Evolutionary conservation across 2,888 invertebrate species (phyloP).

Genomic region (Dorcus parallelipipedus): DNA sequence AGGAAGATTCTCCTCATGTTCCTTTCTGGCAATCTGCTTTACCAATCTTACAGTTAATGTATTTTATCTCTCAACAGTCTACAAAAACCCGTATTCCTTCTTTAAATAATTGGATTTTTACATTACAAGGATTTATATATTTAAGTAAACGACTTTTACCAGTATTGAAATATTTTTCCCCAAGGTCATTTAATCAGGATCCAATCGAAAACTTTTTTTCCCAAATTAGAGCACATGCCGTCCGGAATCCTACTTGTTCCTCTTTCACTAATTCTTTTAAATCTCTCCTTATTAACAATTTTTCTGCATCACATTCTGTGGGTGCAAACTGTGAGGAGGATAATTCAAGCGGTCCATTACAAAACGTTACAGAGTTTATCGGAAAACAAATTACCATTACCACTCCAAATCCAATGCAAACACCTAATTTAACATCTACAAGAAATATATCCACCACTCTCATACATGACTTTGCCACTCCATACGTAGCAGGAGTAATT

Average conservation of each 20-base stretch:
- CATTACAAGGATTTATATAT: slow-evolving; percentile 4
- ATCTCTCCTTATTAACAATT: no score
- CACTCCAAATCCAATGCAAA: no score
- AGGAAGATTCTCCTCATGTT: neutral
- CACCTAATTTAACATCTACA: no score
- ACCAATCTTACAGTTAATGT: neutral
- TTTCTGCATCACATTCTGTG: no score
- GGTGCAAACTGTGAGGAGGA: no score
- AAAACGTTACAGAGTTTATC: no score
- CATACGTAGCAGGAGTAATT: no score
- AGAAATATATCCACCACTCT: no score
- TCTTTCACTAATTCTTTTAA: no score
- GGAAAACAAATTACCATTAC: no score
- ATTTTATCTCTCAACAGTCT: neutral
- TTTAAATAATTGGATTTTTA: slow-evolving; percentile 6
- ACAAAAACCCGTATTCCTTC: neutral
- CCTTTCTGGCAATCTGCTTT: neutral
- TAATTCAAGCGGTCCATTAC: no score
- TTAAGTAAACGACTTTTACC: neutral
- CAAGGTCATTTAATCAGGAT: slow-evolving; percentile 7
- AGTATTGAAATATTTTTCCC: neutral
- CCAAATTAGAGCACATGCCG: neutral
- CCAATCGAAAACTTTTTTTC: slow-evolving; percentile 7
- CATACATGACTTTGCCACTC: no score
- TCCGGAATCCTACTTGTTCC: neutral